These are phyloP conservation scores for Ephialtes manifestator DNA, from an alignment of 2,888 invertebrate species.

Conservation along the genomic window DNA sequence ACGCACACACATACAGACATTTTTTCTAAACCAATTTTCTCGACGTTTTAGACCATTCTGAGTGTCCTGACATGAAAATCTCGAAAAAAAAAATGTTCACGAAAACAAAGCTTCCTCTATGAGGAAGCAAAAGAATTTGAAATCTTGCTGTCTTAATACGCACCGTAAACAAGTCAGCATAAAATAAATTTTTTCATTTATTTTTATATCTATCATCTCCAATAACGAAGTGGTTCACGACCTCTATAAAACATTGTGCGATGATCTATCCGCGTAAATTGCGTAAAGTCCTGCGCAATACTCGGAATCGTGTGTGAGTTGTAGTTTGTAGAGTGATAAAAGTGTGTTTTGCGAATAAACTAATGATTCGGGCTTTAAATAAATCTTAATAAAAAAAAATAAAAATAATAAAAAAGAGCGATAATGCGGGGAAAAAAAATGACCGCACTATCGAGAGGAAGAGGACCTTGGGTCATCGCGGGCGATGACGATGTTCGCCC, in stretches of 20 bases:
- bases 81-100: too few species aligned
- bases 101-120: too few species aligned
- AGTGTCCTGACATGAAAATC: too few species aligned
- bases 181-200: not conserved
- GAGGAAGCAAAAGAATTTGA: too few species aligned
- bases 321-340: slow-evolving; percentile 9
- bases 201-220: not conserved
- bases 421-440: not conserved
- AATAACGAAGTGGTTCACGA: slow-evolving; percentile 47
- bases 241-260: slow-evolving; percentile 64
- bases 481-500: slow-evolving; percentile 40
- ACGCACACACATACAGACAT: too few species aligned
- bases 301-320: slow-evolving; percentile 29
- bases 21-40: too few species aligned
- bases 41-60: too few species aligned
- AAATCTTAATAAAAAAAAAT: slow-evolving; percentile 38
- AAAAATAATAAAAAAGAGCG: slow-evolving; percentile 6
- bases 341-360: slow-evolving; percentile 43
- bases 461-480: slow-evolving; percentile 46
- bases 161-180: slow-evolving; percentile 19
- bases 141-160: not conserved
- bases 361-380: slow-evolving; percentile 22
- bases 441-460: slow-evolving; percentile 3
- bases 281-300: slow-evolving; percentile 37
- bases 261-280: slow-evolving; percentile 59